A percentile compares a stretch with the other conserved stretches of the same genome.
Conservation (phyloP, 2,888 invertebrate genomes). For the Chaetogeoica ovagalla region DNA sequence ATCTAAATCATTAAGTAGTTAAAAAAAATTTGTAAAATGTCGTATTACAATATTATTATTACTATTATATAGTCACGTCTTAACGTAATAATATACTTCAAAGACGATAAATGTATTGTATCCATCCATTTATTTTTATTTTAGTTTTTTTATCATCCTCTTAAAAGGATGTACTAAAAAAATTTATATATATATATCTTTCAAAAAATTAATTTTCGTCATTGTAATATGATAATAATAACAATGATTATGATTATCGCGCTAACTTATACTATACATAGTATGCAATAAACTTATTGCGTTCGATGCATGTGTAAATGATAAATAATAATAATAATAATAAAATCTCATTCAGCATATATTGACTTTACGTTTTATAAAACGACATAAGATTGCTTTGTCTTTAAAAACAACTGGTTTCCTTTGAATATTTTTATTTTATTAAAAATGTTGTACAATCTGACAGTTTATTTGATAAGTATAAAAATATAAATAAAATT, state of each 20-base stretch:
- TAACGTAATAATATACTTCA: slow-evolving; percentile 5
- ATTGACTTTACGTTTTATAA: background rate
- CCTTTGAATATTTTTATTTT: too few relatives aligned
- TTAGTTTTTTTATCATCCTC: too few relatives aligned
- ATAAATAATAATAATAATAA: slow-evolving; percentile 29
- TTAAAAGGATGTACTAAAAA: background rate
- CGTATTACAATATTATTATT: slow-evolving; percentile 40
- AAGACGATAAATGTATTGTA: background rate
- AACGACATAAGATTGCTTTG: slow-evolving; percentile 41
- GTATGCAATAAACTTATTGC: slow-evolving; percentile 7
- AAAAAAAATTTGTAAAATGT: slow-evolving; percentile 24
- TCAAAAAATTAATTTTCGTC: slow-evolving; percentile 9
- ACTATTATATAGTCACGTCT: slow-evolving; percentile 18
- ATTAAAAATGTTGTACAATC: too few relatives aligned
- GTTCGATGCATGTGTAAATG: background rate
- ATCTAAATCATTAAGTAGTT: slow-evolving; percentile 50
- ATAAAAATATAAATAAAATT: too few relatives aligned
- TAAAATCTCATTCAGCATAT: background rate
- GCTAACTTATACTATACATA: slow-evolving; percentile 13
- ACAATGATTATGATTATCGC: slow-evolving; percentile 20
- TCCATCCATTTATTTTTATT: too few relatives aligned
- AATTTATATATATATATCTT: slow-evolving; percentile 4
- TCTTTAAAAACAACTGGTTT: slow-evolving; percentile 2
- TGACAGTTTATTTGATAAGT: too few relatives aligned
- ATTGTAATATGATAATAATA: slow-evolving; percentile 11